phyloP scores from a whole-genome alignment of 2,113 vertebrate genomes.

The Dolichotis patagonum region DNA sequence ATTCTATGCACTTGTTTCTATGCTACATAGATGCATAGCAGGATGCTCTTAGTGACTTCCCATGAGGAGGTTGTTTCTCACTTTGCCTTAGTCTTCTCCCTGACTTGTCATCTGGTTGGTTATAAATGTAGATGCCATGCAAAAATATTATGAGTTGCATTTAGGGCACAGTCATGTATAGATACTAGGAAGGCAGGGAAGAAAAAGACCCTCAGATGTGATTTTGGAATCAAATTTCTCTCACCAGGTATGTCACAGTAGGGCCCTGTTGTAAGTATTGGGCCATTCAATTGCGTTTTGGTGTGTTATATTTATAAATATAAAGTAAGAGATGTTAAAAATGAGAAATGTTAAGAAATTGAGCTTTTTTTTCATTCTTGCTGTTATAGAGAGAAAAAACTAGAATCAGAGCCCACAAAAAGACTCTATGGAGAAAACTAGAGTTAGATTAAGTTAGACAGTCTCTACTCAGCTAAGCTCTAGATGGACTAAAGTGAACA shows the following conservation, averaged over 20 bases:
- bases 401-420: too few species aligned
- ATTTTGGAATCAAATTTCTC: not conserved
- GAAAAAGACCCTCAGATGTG: not conserved
- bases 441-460: too few species aligned
- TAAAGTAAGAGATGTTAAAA: too few species aligned
- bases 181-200: not conserved
- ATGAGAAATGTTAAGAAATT: too few species aligned
- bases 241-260: not conserved
- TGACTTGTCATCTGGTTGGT: constrained; percentile 41
- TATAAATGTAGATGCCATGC: constrained; percentile 36
- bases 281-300: too few species aligned
- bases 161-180: not conserved
- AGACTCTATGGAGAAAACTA: too few species aligned
- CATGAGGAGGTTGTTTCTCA: not conserved
- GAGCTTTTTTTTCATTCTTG: too few species aligned
- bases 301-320: too few species aligned
- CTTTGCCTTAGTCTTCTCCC: constrained; percentile 33
- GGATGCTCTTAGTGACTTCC: constrained; percentile 17
- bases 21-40: constrained; percentile 61
- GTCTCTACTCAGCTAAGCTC: too few species aligned
- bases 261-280: not conserved
- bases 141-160: not conserved
- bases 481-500: too few species aligned
- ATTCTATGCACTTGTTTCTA: constrained; percentile 56
- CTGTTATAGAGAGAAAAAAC: too few species aligned